A percentile compares a stretch with the other conserved stretches of the same genome.
Conservation (phyloP, 2,113 vertebrate species). For the Cepphus grylle region DNA sequence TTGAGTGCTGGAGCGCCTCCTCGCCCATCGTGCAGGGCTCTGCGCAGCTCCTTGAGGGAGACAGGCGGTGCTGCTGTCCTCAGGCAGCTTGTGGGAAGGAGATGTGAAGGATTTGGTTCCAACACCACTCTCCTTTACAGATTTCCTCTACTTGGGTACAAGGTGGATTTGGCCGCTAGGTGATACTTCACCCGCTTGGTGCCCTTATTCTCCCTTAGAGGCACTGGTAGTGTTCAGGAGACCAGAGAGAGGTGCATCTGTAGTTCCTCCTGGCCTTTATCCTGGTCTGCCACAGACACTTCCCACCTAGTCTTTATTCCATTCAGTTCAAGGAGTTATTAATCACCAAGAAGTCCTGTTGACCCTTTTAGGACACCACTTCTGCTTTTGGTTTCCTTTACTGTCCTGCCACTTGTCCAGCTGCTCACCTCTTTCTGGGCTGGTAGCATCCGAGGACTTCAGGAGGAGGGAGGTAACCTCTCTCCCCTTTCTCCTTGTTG, state of each 20-base stretch:
- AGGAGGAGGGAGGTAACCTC: not conserved
- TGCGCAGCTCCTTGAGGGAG: not conserved
- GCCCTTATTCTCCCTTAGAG: not conserved
- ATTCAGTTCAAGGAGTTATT: not conserved
- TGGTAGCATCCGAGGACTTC: not conserved
- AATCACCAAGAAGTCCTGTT: not conserved
- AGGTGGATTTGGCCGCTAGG: not conserved
- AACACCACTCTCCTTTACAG: not conserved
- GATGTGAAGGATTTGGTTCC: not conserved
- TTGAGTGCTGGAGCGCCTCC: not conserved
- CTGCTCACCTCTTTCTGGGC: not conserved
- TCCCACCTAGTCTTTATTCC: not conserved
- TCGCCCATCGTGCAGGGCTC: rapidly evolving
- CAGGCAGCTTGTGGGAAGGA: not conserved
- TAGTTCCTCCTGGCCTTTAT: not conserved
- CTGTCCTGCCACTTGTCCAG: not conserved
- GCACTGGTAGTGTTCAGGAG: not conserved
- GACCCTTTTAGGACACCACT: not conserved
- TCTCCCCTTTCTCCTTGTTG: not conserved
- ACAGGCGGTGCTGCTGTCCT: not conserved
- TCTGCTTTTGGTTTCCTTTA: not conserved
- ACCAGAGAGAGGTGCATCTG: not conserved
- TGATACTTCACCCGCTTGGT: not conserved
- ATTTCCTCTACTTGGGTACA: not conserved
- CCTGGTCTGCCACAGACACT: not conserved